Conservation (phyloP, 2,888 invertebrate genomes). For the Aspidiotus destructor region DNA sequence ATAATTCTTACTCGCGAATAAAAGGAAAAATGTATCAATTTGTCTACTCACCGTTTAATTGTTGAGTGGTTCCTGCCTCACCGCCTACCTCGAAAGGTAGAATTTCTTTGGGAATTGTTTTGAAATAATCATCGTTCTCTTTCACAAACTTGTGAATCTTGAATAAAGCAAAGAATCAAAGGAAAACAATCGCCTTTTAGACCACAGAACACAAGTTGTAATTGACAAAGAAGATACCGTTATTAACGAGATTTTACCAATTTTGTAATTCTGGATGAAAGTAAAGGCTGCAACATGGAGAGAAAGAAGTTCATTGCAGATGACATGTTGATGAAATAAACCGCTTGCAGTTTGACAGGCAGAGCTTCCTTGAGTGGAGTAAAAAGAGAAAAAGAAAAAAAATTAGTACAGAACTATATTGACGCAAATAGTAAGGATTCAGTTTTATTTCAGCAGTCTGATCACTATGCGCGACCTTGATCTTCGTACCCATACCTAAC, state of each 20-base stretch:
- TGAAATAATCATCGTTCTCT: constrained; percentile 13
- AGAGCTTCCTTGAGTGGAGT: constrained; percentile 23
- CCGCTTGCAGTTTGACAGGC: constrained; percentile 24
- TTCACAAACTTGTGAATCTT: constrained; percentile 19
- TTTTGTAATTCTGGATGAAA: constrained; percentile 18
- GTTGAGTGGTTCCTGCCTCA: constrained; percentile 9
- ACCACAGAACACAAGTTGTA: not conserved
- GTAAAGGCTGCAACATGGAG: constrained; percentile 22
- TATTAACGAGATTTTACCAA: constrained; percentile 11
- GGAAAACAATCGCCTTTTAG: no score
- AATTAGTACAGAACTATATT: no score
- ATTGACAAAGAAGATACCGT: not conserved
- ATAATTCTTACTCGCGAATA: not conserved
- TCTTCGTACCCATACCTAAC: no score
- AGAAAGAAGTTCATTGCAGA: constrained; percentile 24
- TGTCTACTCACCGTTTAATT: constrained; percentile 18
- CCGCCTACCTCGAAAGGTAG: constrained; percentile 15
- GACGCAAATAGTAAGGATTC: no score
- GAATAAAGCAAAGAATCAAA: not conserved
- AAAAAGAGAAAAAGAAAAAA: not conserved
- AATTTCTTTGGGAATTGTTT: constrained; percentile 20
- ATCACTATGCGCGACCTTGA: no score
- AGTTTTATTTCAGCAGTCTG: no score
- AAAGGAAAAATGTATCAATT: no score
- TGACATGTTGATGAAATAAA: constrained; percentile 25